Conservation (phyloP, 2,797 vertebrate species). For the Melanogrammus aeglefinus region DNA sequence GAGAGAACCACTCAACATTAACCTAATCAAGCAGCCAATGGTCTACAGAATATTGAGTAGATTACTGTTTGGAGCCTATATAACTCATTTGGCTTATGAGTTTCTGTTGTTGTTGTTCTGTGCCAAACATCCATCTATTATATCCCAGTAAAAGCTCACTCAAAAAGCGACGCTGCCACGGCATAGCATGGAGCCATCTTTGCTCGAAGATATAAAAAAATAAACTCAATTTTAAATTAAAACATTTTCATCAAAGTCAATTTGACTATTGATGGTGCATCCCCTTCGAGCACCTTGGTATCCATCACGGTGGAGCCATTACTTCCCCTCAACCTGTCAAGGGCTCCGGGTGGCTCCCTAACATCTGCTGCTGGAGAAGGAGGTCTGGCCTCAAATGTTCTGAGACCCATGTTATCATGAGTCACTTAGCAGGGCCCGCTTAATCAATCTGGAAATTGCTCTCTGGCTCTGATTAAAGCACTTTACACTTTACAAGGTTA, state of each 20-base stretch:
- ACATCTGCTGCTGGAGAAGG: constrained; percentile 55
- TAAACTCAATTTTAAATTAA: not conserved
- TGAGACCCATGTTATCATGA: not conserved
- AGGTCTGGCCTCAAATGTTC: constrained; percentile 28
- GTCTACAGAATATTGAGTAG: not conserved
- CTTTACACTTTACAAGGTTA: constrained; percentile 17
- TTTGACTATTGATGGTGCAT: constrained; percentile 56
- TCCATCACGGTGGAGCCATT: constrained; percentile 62
- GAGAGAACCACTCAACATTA: constrained; percentile 44
- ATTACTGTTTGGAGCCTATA: not conserved
- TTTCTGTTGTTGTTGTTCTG: not conserved
- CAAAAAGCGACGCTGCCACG: not conserved
- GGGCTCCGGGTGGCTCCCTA: constrained; percentile 50
- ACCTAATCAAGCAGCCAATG: constrained; percentile 47
- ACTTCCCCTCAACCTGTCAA: constrained; percentile 59
- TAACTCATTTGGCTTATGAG: not conserved
- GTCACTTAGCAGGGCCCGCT: constrained; percentile 1
- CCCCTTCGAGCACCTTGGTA: constrained; percentile 45
- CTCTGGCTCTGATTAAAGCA: constrained; percentile 44
- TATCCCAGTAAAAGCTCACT: not conserved
- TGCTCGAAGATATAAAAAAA: not conserved
- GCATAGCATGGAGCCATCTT: not conserved
- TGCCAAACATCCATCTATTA: not conserved
- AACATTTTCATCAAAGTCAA: constrained; percentile 62
- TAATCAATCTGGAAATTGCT: constrained; percentile 60